Percentiles rank a stretch among this genome's conserved stretches.
These are phyloP conservation scores for Microtus oregoni DNA, from an alignment of 2,113 vertebrate species.

Conservation along the genomic window DNA sequence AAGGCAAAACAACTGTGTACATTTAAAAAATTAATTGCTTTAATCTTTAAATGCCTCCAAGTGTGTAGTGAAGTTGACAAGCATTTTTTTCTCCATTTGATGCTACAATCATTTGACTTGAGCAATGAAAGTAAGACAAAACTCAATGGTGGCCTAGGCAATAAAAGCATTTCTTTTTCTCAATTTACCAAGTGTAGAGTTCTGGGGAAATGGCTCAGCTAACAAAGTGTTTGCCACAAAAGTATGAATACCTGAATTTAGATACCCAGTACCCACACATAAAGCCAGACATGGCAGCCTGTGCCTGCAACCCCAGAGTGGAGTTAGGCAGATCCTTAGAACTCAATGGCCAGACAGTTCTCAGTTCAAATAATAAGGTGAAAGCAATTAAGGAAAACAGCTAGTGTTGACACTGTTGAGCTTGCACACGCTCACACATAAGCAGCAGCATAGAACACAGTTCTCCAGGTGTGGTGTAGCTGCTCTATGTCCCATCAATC, in stretches of 20 bases:
- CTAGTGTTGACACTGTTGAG: neutral
- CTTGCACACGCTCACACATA: accelerated
- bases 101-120: neutral
- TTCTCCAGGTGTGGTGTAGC: neutral
- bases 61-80: neutral
- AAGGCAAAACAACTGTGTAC: neutral
- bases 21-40: neutral
- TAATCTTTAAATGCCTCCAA: neutral
- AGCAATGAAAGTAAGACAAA: constrained; percentile 43
- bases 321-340: neutral
- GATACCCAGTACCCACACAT: neutral
- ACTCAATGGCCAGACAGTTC: neutral
- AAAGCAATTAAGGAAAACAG: no score
- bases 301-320: neutral
- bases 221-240: neutral
- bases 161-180: neutral
- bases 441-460: neutral
- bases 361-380: no score
- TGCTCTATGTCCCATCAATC: neutral
- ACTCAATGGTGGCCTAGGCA: neutral
- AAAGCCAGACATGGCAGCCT: neutral
- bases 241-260: no score
- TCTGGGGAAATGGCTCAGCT: neutral
- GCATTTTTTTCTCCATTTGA: neutral
- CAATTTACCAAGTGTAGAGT: neutral